Evolutionary conservation across 2,113 vertebrate species (phyloP).

Genomic region (Pangasianodon hypophthalmus): DNA sequence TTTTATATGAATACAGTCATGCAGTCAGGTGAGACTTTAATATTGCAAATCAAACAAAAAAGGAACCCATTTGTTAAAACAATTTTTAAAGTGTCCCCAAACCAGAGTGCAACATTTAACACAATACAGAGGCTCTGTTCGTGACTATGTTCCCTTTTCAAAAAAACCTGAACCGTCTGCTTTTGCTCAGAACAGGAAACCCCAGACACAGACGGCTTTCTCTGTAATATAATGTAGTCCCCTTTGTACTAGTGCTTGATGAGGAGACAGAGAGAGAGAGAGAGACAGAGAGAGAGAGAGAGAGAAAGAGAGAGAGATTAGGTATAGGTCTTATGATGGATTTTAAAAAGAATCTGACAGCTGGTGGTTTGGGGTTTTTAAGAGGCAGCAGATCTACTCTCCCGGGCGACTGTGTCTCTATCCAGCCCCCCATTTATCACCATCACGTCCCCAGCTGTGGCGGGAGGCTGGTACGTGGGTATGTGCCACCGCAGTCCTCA

Average conservation of each 20-base stretch:
- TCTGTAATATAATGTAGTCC: conserved; percentile 64
- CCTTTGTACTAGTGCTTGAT: conserved; percentile 30
- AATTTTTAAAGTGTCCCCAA: not conserved
- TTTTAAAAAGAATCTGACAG: conserved; percentile 54
- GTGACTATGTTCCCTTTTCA: not conserved
- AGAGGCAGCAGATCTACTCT: conserved; percentile 52
- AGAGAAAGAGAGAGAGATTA: conserved; percentile 30
- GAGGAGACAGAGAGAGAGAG: conserved; percentile 5
- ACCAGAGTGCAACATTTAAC: not conserved
- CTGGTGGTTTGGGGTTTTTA: conserved; percentile 63
- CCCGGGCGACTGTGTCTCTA: conserved; percentile 53
- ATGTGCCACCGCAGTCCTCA: conserved; percentile 43
- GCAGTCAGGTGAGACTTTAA: not conserved
- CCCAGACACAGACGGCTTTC: conserved; percentile 62
- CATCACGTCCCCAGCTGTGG: conserved; percentile 41
- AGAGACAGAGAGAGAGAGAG: conserved; percentile 5
- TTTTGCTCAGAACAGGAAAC: conserved; percentile 47
- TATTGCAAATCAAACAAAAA: not conserved
- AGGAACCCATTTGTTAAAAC: not conserved
- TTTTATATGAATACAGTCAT: not conserved
- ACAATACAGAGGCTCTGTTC: not conserved
- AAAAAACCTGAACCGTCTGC: not conserved
- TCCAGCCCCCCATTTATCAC: conserved; percentile 37
- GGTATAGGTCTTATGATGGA: conserved; percentile 55
- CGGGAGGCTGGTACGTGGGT: conserved; percentile 37